A percentile compares a stretch with the other conserved stretches of the same genome.
Conservation (phyloP, 2,888 invertebrate genomes). For the Drosophila percnosoma region DNA sequence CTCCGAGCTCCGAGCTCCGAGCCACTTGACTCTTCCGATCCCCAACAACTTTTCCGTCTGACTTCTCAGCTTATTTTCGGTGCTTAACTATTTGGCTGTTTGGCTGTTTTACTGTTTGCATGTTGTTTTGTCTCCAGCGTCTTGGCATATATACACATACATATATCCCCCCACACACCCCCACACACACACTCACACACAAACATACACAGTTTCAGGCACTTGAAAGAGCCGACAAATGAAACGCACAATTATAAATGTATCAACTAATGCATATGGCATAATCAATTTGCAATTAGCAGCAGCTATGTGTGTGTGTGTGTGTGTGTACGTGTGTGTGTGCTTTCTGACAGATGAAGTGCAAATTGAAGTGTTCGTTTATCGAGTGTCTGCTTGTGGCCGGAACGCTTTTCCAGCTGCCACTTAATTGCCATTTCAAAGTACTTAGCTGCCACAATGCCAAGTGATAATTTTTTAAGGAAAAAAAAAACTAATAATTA, state of each 20-base stretch:
- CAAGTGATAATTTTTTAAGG: conserved; percentile 43
- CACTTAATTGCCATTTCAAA: conserved; percentile 71
- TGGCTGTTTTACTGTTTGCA: conserved; percentile 14
- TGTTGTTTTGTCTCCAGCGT: conserved; percentile 29
- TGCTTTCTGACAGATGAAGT: conserved; percentile 64
- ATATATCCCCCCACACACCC: neutral
- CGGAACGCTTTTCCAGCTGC: conserved; percentile 57
- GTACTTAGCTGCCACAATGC: conserved; percentile 55
- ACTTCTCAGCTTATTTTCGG: conserved; percentile 39
- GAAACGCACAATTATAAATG: conserved; percentile 70
- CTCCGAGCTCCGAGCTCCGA: neutral
- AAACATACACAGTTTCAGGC: conserved; percentile 13
- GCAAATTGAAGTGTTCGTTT: conserved; percentile 67
- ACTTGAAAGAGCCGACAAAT: conserved; percentile 59
- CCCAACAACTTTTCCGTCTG: neutral
- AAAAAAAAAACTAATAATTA: neutral
- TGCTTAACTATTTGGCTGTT: conserved; percentile 41
- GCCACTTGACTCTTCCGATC: conserved; percentile 5
- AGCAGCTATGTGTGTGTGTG: neutral
- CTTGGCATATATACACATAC: neutral
- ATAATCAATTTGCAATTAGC: conserved; percentile 76
- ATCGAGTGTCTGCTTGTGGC: conserved; percentile 9
- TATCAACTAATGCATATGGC: conserved; percentile 73
- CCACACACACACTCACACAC: neutral
- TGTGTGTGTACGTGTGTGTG: too few relatives aligned